phyloP scores from a whole-genome alignment of 2,797 vertebrate species.

The Rhodeus uyekii region DNA sequence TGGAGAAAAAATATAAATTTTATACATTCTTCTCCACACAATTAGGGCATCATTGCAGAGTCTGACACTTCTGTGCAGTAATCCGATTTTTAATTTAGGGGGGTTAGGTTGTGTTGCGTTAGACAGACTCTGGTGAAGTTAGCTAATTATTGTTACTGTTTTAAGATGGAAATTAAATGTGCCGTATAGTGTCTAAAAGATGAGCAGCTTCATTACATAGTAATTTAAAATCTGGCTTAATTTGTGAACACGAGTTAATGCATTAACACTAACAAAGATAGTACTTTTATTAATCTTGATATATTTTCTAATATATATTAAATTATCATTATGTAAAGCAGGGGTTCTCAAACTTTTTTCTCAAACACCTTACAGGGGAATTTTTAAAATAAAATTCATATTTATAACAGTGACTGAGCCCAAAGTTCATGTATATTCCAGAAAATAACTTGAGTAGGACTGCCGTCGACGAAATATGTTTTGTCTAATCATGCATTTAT shows the following conservation, averaged over 20 bases:
- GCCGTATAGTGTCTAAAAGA: slow-evolving; percentile 35
- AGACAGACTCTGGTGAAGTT: slow-evolving; percentile 57
- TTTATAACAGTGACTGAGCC: too few relatives aligned
- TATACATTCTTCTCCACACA: slow-evolving; percentile 59
- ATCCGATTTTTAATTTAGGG: slow-evolving; percentile 63
- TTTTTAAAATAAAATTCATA: too few relatives aligned
- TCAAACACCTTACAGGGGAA: too few relatives aligned
- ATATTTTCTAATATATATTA: background rate
- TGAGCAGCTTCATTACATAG: background rate
- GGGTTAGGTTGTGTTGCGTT: slow-evolving; percentile 61
- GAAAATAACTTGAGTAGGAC: too few relatives aligned
- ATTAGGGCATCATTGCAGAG: slow-evolving; percentile 60
- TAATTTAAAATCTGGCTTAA: background rate
- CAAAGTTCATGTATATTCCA: too few relatives aligned
- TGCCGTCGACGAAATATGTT: too few relatives aligned
- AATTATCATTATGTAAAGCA: background rate
- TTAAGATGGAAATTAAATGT: slow-evolving; percentile 47
- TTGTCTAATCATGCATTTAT: too few relatives aligned
- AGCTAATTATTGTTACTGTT: slow-evolving; percentile 60
- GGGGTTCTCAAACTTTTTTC: too few relatives aligned
- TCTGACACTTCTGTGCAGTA: slow-evolving; percentile 54
- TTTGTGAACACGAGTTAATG: background rate
- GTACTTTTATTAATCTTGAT: background rate
- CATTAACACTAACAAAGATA: background rate
- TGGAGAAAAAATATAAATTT: slow-evolving; percentile 61